phyloP scores from a whole-genome alignment of 64 coral and sea anemone genomes.

The Hydrozoanthus tunicans region DNA sequence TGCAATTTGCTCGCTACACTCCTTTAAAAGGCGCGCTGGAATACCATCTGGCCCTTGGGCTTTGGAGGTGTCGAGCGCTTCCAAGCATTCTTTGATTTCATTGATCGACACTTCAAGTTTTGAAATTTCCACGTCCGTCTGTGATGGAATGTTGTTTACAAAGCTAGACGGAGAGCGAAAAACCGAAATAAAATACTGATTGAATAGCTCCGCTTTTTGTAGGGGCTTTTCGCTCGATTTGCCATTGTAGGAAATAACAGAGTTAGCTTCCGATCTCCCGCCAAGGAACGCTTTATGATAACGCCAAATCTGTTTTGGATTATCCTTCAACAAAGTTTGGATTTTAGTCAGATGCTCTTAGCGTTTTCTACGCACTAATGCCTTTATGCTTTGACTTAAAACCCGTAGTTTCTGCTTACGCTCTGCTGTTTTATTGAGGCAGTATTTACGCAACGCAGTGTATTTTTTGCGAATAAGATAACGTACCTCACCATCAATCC shows the following conservation, averaged over 20 bases:
- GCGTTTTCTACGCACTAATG: slow-evolving; percentile 39
- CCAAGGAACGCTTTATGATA: slow-evolving; percentile 37
- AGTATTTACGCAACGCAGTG: too few relatives aligned
- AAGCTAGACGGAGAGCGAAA: not conserved
- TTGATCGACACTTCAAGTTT: not conserved
- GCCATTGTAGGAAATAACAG: slow-evolving; percentile 22
- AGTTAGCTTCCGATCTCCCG: not conserved
- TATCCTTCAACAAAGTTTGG: slow-evolving; percentile 55
- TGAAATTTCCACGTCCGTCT: not conserved
- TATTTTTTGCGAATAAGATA: not conserved
- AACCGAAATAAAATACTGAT: slow-evolving; percentile 53
- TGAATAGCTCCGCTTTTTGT: slow-evolving; percentile 48
- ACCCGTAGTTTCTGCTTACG: slow-evolving; percentile 47
- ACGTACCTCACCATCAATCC: not conserved
- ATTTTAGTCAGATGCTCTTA: slow-evolving; percentile 46
- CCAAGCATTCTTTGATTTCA: slow-evolving; percentile 46
- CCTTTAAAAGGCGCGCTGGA: slow-evolving; percentile 51
- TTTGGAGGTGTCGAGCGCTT: slow-evolving; percentile 54
- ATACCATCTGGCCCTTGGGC: slow-evolving; percentile 63
- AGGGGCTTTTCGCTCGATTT: slow-evolving; percentile 21
- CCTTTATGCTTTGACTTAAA: slow-evolving; percentile 49
- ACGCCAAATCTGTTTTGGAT: slow-evolving; percentile 53
- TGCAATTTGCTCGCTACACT: slow-evolving; percentile 58
- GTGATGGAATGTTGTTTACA: not conserved
- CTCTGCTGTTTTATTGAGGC: slow-evolving; percentile 15